Evolutionary conservation across 1,140 invertebrate species (phyloP), one percentile per base, ranked within the genome.

Genomic region (Mizuhopecten yessoensis): DNA sequence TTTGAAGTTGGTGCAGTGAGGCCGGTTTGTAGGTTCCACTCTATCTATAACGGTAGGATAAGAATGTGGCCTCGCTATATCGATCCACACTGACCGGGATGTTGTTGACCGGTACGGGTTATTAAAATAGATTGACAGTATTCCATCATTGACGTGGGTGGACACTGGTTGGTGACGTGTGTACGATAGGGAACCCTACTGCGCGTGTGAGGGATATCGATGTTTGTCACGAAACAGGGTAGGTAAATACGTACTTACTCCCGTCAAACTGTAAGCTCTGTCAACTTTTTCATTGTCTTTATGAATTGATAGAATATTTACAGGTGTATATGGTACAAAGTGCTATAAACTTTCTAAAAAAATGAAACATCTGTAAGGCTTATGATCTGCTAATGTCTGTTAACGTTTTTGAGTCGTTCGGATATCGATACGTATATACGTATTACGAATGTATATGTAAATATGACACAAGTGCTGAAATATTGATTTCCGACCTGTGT

Each of bases 171-270:
- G 57, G n/a, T 39, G 36, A 39, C 36, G 36, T 39, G 36, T 39
- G 36, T 13, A n/a, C n/a, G n/a, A n/a, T n/a, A n/a, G n/a, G 29
- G 57, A 75, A n/a, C 57, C 57, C 57, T 75, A 75, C 57, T 29
- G 5, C 2, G 9, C 11, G 45, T 5, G 57, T n/a, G 57, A 29
- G 9, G 57, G 57, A 49, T n/a, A n/a, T n/a, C n/a, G 57, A 75
- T 75, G 57, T 75, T 75, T n/a, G 57, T 75, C 57, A 75, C 57
- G n/a, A 75, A n/a, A 29, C 23, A 75, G 23, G 57, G 57, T 75
- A 75, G 23, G 57, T 75, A 75, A n/a, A 75, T 75, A 5, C 9
- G 36, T 39, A 39, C 5, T 7, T 39, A 39, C 13, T 39, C 13
- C 5, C 13, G 36, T 39, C 36, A 39, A 13, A 39, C n/a, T 39